phyloP scores from a whole-genome alignment of 2,113 vertebrate species.

The Raphicerus campestris region DNA sequence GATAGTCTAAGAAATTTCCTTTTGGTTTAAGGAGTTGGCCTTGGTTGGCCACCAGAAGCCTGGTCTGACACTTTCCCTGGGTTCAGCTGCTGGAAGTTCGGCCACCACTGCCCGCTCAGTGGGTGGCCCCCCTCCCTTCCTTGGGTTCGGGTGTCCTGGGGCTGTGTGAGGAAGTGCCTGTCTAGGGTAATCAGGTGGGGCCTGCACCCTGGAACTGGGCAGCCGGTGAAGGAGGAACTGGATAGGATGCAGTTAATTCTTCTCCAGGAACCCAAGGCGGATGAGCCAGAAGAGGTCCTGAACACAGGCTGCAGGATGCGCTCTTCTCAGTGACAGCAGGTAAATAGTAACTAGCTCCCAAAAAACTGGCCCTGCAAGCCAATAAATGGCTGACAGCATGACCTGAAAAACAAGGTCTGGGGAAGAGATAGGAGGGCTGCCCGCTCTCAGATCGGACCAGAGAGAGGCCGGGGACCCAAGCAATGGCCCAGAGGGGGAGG shows the following conservation, averaged over 20 bases:
- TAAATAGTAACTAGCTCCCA: neutral
- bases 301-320: no score
- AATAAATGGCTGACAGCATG: neutral
- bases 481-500: neutral
- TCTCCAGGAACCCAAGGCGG: neutral
- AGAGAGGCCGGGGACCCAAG: neutral
- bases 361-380: neutral
- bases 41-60: neutral
- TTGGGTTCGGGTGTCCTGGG: neutral
- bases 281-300: neutral
- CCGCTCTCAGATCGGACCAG: neutral
- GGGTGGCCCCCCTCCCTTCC: neutral
- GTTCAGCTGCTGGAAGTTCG: neutral
- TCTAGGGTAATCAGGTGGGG: neutral
- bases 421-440: neutral
- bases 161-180: neutral
- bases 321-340: neutral
- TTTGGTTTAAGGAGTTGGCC: neutral
- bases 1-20: neutral
- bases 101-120: neutral
- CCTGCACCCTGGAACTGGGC: neutral
- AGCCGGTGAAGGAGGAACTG: neutral
- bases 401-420: neutral
- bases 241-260: neutral
- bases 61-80: neutral